These are phyloP conservation scores for Meleagris gallopavo DNA, from an alignment of 2,113 vertebrate genomes.

Conservation along the genomic window DNA sequence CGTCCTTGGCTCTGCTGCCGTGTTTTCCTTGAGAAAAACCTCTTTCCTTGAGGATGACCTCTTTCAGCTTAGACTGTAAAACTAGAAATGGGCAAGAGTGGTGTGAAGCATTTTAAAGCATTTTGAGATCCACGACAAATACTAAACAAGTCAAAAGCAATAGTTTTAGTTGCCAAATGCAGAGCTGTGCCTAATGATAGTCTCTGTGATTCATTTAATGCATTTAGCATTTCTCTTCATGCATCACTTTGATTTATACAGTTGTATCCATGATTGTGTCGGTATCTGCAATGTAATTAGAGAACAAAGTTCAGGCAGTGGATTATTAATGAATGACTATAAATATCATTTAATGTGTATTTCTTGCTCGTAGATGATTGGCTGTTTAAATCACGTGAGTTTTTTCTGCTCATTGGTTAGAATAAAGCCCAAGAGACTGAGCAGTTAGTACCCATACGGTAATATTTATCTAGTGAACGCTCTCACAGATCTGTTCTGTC, in stretches of 20 bases:
- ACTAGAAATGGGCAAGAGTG: background rate
- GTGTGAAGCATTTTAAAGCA: background rate
- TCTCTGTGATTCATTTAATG: background rate
- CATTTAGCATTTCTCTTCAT: background rate
- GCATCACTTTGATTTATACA: slow-evolving; percentile 17
- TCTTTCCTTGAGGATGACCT: background rate
- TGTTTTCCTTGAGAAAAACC: slow-evolving; percentile 21
- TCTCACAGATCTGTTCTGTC: background rate
- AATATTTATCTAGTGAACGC: background rate
- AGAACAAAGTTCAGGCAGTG: background rate
- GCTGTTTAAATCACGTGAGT: background rate
- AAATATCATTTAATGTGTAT: background rate
- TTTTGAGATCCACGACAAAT: background rate
- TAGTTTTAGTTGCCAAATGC: background rate
- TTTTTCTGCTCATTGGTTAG: slow-evolving; percentile 1
- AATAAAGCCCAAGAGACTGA: background rate
- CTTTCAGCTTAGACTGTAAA: background rate
- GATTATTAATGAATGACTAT: slow-evolving; percentile 15
- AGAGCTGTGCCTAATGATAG: background rate
- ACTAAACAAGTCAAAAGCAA: background rate
- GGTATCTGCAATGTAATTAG: background rate
- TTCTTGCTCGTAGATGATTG: background rate
- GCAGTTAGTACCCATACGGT: background rate
- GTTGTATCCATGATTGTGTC: background rate
- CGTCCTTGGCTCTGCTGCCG: background rate